These are phyloP conservation scores for Archips xylosteana DNA, from an alignment of 2,888 invertebrate species.

Conservation along the genomic window DNA sequence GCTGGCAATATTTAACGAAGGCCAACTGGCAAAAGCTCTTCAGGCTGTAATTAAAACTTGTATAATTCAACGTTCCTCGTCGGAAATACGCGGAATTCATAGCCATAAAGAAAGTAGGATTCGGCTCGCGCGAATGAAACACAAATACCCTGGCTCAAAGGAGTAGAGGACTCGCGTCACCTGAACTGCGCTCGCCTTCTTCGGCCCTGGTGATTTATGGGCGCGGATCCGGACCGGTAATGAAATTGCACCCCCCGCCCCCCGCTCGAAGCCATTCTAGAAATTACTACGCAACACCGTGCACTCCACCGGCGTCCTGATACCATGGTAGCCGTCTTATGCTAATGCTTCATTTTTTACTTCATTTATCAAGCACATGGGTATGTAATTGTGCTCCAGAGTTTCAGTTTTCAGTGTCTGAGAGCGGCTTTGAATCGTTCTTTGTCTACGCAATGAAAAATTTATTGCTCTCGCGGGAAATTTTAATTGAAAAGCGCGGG, in stretches of 20 bases:
- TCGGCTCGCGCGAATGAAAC: constrained; percentile 72
- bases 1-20: constrained; percentile 53
- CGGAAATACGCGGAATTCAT: constrained; percentile 74
- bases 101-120: constrained; percentile 81
- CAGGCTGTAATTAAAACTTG: constrained; percentile 76
- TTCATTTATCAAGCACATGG: constrained; percentile 61
- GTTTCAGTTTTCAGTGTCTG: constrained; percentile 53
- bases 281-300: constrained; percentile 83
- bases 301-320: constrained; percentile 63
- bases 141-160: constrained; percentile 75
- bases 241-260: constrained; percentile 84
- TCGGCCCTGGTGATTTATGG: constrained; percentile 86
- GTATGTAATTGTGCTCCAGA: constrained; percentile 44
- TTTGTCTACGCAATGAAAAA: constrained; percentile 73
- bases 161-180: constrained; percentile 77
- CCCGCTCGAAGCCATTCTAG: constrained; percentile 77
- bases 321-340: constrained; percentile 60
- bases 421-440: constrained; percentile 57
- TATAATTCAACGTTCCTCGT: constrained; percentile 59
- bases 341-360: constrained; percentile 69
- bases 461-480: constrained; percentile 75
- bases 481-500: constrained; percentile 66
- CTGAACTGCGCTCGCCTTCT: constrained; percentile 85
- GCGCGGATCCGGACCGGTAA: constrained; percentile 85
- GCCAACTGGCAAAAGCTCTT: constrained; percentile 66